Conservation (phyloP, 23 tunicate species). For the Pegea sp. region DNA sequence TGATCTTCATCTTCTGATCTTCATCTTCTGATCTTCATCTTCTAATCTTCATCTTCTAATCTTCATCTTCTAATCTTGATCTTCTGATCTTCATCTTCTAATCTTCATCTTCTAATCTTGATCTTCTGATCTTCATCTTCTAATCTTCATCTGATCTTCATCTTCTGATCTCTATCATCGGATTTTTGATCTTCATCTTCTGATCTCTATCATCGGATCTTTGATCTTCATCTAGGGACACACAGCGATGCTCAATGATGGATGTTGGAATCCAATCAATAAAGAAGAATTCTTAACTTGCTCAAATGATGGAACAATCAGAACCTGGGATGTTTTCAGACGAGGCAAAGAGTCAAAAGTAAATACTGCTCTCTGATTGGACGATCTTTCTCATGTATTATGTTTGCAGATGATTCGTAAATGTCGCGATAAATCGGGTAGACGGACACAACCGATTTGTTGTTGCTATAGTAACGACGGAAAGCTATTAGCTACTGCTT, state of each 20-base stretch:
- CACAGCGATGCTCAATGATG: conserved; percentile 63
- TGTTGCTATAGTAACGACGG: conserved; percentile 79
- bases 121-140: too few relatives aligned
- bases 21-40: too few relatives aligned
- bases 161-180: background rate
- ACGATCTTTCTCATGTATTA: background rate
- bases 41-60: too few relatives aligned
- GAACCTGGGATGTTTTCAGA: conserved; percentile 48
- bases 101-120: too few relatives aligned
- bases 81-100: too few relatives aligned
- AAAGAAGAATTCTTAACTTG: conserved; percentile 80
- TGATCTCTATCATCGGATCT: background rate
- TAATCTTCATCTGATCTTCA: too few relatives aligned
- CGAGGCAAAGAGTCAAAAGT: conserved; percentile 67
- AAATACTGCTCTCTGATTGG: background rate
- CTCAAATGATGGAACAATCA: conserved; percentile 80
- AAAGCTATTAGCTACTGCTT: conserved; percentile 52
- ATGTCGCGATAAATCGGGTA: conserved; percentile 69
- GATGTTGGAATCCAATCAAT: conserved; percentile 71
- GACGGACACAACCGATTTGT: conserved; percentile 56
- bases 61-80: too few relatives aligned
- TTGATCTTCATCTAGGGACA: conserved; percentile 59
- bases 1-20: too few relatives aligned
- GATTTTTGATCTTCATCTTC: too few relatives aligned
- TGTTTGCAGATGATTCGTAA: conserved; percentile 30